These are phyloP conservation scores for Sitodiplosis mosellana DNA, from an alignment of 1,140 invertebrate genomes.

Conservation along the genomic window DNA sequence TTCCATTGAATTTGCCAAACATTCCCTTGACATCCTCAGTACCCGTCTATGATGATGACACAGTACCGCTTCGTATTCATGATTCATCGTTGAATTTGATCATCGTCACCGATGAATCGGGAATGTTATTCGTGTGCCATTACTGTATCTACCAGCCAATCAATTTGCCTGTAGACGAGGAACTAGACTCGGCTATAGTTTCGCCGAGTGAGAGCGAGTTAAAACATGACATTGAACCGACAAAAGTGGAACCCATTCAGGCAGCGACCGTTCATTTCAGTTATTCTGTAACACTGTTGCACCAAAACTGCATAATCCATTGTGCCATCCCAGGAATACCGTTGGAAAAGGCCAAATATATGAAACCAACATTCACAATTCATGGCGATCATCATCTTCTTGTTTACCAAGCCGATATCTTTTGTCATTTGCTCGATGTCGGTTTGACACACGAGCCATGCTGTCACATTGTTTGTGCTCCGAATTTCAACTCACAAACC, in stretches of 20 bases:
- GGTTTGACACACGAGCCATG: constrained; percentile 59
- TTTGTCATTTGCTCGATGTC: constrained; percentile 62
- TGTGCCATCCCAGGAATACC: constrained; percentile 60
- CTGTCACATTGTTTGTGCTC: constrained; percentile 50
- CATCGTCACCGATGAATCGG: constrained; percentile 48
- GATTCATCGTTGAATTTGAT: constrained; percentile 63
- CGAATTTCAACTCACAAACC: constrained; percentile 32
- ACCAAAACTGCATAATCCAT: constrained; percentile 64
- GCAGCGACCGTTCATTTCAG: constrained; percentile 50
- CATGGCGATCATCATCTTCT: constrained; percentile 55
- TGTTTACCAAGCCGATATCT: constrained; percentile 56
- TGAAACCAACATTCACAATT: constrained; percentile 53
- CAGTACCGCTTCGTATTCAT: constrained; percentile 54
- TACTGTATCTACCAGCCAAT: constrained; percentile 64
- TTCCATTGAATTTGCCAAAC: constrained; percentile 61
- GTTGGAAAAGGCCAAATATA: constrained; percentile 49
- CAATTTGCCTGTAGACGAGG: constrained; percentile 35
- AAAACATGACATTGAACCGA: constrained; percentile 13
- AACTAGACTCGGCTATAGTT: constrained; percentile 29
- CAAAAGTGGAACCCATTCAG: constrained; percentile 5
- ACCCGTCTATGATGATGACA: constrained; percentile 57
- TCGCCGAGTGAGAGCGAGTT: constrained; percentile 7
- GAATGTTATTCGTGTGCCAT: constrained; percentile 64
- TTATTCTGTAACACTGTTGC: constrained; percentile 60
- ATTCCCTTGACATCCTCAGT: constrained; percentile 32